These are phyloP conservation scores for Poeciliopsis paucimaculata DNA, from an alignment of 2,797 vertebrate species.

Conservation along the genomic window DNA sequence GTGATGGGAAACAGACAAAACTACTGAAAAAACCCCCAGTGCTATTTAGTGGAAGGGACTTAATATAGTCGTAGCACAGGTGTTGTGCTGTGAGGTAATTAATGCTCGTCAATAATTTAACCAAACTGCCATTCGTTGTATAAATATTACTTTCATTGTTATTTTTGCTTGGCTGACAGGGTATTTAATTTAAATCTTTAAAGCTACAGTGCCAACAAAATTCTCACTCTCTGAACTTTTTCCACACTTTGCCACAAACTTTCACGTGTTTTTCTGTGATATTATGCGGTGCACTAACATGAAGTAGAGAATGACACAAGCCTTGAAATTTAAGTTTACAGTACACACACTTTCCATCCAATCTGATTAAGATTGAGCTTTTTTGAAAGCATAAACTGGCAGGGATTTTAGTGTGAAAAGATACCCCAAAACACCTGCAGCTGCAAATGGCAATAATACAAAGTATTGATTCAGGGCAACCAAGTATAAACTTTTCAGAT, in stretches of 20 bases:
- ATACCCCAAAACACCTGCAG: background rate
- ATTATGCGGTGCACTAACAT: background rate
- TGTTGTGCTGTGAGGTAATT: background rate
- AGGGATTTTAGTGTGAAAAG: background rate
- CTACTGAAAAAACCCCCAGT: background rate
- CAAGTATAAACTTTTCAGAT: background rate
- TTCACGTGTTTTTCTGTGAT: background rate
- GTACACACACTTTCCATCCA: background rate
- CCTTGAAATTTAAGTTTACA: background rate
- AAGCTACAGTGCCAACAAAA: background rate
- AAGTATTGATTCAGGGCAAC: background rate
- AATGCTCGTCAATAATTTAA: background rate
- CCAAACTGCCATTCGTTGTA: background rate
- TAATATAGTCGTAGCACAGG: background rate
- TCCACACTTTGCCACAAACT: background rate
- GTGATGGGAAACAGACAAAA: background rate
- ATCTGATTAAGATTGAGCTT: background rate
- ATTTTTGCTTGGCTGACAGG: background rate
- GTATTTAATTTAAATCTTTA: background rate
- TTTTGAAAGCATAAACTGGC: background rate
- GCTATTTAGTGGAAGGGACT: background rate
- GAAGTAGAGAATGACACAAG: background rate
- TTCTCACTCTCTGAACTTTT: background rate
- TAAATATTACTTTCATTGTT: background rate
- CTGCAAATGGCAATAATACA: background rate